Evolutionary conservation across 2,113 vertebrate genomes (phyloP).

Genomic region (Pao palembangensis): DNA sequence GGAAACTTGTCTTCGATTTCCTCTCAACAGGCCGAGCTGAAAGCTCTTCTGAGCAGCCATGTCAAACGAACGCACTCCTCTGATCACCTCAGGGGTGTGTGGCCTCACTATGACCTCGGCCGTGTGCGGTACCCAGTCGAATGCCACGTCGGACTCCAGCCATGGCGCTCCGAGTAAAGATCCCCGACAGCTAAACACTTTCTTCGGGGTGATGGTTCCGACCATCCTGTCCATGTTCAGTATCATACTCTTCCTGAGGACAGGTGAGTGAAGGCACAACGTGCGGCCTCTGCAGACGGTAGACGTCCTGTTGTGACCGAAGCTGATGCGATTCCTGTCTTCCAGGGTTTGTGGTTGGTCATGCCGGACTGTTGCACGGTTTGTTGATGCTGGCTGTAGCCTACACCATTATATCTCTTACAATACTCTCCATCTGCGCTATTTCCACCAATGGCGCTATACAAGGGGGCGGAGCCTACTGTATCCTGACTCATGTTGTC

Average conservation of each 20-base stretch:
- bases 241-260: conserved; percentile 86
- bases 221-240: conserved; percentile 93
- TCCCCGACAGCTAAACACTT: conserved; percentile 82
- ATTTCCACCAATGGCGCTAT: conserved; percentile 91
- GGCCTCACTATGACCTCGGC: conserved; percentile 34
- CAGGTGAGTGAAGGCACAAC: conserved; percentile 71
- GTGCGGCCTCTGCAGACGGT: background rate
- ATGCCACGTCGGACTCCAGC: conserved; percentile 22
- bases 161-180: conserved; percentile 29
- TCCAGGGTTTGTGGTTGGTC: conserved; percentile 87
- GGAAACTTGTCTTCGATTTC: background rate
- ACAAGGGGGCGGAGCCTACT: conserved; percentile 87
- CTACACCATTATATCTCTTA: conserved; percentile 86
- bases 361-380: conserved; percentile 85
- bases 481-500: conserved; percentile 77
- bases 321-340: conserved; percentile 10
- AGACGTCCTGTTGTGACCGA: conserved; percentile 15
- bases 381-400: conserved; percentile 85
- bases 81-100: conserved; percentile 78
- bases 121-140: conserved; percentile 39
- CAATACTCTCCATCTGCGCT: conserved; percentile 87
- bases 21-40: conserved; percentile 17
- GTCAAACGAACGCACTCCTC: conserved; percentile 82
- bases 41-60: conserved; percentile 58
- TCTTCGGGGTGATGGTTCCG: conserved; percentile 90